A percentile compares a stretch with the other conserved stretches of the same genome.
phyloP scores from a whole-genome alignment of 2,113 vertebrate species.

The Agapornis roseicollis region DNA sequence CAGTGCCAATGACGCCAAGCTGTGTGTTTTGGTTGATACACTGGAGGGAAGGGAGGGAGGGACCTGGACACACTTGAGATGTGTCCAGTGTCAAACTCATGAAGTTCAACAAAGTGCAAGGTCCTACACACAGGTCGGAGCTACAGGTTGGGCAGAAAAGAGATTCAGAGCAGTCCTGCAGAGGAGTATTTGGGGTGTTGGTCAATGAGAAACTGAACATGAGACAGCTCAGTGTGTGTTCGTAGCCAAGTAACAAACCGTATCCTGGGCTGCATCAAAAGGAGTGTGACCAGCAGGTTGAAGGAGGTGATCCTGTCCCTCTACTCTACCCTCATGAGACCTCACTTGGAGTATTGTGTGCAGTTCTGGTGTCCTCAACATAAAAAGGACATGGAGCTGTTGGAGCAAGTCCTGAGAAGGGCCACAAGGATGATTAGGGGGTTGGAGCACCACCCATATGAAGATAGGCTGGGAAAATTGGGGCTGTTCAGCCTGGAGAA shows the following conservation, averaged over 20 bases:
- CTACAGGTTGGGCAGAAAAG: not conserved
- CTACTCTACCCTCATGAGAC: not conserved
- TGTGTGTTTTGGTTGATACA: not conserved
- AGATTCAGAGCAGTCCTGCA: not conserved
- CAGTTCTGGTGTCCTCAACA: too few species aligned
- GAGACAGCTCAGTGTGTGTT: not conserved
- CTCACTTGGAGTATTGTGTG: too few species aligned
- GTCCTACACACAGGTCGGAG: not conserved
- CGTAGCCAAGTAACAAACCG: not conserved
- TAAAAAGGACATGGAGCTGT: too few species aligned
- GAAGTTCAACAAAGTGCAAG: not conserved
- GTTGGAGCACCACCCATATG: too few species aligned
- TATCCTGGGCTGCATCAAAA: not conserved
- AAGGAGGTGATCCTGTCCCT: not conserved
- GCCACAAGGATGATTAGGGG: too few species aligned
- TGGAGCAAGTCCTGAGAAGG: too few species aligned
- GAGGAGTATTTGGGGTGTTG: not conserved
- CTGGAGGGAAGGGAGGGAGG: not conserved
- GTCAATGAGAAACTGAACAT: not conserved
- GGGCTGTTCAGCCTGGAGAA: not conserved
- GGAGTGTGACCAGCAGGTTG: not conserved
- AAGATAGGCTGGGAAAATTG: not conserved
- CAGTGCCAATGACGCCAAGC: not conserved
- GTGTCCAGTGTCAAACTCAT: not conserved
- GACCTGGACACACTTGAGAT: not conserved